phyloP scores from a whole-genome alignment of 2,888 invertebrate genomes.

The Chesias legatella region DNA sequence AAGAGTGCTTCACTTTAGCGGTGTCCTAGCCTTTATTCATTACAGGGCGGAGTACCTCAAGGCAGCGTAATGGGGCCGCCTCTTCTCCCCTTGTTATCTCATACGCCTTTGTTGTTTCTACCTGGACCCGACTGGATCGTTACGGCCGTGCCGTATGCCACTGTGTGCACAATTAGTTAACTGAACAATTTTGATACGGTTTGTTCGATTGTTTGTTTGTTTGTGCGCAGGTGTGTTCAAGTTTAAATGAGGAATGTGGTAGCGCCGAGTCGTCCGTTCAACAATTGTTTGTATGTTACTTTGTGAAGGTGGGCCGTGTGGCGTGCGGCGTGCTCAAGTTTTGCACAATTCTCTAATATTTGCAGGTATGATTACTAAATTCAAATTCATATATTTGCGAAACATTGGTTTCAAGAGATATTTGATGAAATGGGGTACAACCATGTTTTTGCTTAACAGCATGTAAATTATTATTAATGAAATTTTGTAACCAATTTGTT shows the following conservation, averaged over 20 bases:
- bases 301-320: constrained; percentile 3
- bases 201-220: constrained; percentile 35
- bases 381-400: too few species aligned
- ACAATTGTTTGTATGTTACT: constrained; percentile 18
- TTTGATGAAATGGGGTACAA: too few species aligned
- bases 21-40: constrained; percentile 52
- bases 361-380: too few species aligned
- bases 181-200: constrained; percentile 58
- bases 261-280: constrained; percentile 10
- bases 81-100: constrained; percentile 65
- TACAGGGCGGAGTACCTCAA: constrained; percentile 52
- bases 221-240: constrained; percentile 22
- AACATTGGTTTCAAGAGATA: too few species aligned
- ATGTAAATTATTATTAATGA: too few species aligned
- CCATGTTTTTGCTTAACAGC: too few species aligned
- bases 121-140: constrained; percentile 24
- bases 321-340: neutral
- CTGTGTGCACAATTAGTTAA: constrained; percentile 66
- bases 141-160: constrained; percentile 41
- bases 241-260: constrained; percentile 38
- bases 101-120: constrained; percentile 57
- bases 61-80: constrained; percentile 64
- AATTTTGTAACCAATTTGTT: too few species aligned
- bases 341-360: too few species aligned
- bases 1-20: constrained; percentile 48